Percentiles rank a stretch among this genome's conserved stretches.
These are phyloP conservation scores for Poecilia wingei DNA, from an alignment of 2,797 vertebrate genomes.

Conservation along the genomic window DNA sequence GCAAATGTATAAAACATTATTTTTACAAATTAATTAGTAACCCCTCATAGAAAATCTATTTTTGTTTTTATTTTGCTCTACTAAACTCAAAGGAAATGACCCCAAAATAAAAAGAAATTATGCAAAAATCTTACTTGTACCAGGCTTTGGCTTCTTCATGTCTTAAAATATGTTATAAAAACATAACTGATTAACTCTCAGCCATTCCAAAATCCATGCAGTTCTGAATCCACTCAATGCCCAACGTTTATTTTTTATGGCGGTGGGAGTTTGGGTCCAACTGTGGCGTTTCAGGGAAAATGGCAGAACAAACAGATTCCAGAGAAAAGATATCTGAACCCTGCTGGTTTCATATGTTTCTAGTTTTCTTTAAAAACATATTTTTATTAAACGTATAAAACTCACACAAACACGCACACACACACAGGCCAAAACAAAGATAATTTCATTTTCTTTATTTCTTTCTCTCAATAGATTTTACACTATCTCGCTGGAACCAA, in stretches of 20 bases:
- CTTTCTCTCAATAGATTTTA: conserved; percentile 80
- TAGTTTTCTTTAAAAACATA: not conserved
- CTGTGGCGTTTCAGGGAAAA: not conserved
- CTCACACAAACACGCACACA: not conserved
- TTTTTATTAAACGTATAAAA: not conserved
- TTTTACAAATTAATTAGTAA: conserved; percentile 16
- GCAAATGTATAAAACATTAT: not conserved
- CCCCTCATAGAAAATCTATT: conserved; percentile 15
- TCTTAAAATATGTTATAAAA: not conserved
- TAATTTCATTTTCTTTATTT: conserved; percentile 78
- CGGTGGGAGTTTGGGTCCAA: conserved; percentile 12
- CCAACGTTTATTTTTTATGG: conserved; percentile 2
- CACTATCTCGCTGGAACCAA: conserved; percentile 80
- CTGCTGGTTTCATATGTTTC: not conserved
- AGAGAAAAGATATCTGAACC: not conserved
- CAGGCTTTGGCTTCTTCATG: not conserved
- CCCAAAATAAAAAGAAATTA: conserved; percentile 36
- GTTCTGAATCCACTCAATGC: not conserved
- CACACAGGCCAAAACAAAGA: not conserved
- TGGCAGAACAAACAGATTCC: not conserved
- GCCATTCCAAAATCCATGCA: not conserved
- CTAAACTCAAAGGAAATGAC: conserved; percentile 48
- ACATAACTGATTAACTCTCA: not conserved
- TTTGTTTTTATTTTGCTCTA: not conserved
- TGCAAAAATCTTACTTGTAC: conserved; percentile 8